Evolutionary conservation across 2,888 invertebrate species (phyloP).

Genomic region (Erebia epiphron): DNA sequence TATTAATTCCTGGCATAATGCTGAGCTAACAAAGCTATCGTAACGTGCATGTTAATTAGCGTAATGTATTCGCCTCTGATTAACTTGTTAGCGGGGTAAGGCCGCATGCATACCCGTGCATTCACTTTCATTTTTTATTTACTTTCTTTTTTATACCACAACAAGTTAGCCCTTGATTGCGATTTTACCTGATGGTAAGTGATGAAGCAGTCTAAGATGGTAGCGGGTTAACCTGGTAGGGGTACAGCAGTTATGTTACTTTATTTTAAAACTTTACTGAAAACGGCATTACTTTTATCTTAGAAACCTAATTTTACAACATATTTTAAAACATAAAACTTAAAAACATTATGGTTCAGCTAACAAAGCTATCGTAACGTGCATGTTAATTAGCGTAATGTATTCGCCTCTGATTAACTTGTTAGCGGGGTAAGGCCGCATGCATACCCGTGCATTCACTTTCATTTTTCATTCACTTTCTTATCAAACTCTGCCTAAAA

Average conservation of each 20-base stretch:
- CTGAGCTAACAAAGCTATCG: constrained; percentile 27
- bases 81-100: constrained; percentile 32
- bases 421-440: constrained; percentile 26
- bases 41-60: constrained; percentile 32
- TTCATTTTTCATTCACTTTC: background rate
- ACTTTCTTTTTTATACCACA: background rate
- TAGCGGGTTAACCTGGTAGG: too few relatives aligned
- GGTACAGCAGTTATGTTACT: background rate
- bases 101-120: constrained; percentile 28
- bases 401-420: constrained; percentile 35
- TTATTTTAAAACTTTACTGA: too few relatives aligned
- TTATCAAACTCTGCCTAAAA: background rate
- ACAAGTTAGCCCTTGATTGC: too few relatives aligned
- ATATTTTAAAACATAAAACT: too few relatives aligned
- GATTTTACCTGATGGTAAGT: too few relatives aligned
- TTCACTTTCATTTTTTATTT: background rate
- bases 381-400: constrained; percentile 33
- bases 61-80: constrained; percentile 35
- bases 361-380: constrained; percentile 28
- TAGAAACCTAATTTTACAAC: background rate
- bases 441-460: constrained; percentile 27
- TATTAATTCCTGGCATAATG: constrained; percentile 24
- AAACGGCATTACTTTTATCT: too few relatives aligned
- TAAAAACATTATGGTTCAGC: too few relatives aligned
- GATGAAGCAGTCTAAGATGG: too few relatives aligned